Evolutionary conservation across 2,888 invertebrate species (phyloP).

Genomic region (Epirrita christyi): DNA sequence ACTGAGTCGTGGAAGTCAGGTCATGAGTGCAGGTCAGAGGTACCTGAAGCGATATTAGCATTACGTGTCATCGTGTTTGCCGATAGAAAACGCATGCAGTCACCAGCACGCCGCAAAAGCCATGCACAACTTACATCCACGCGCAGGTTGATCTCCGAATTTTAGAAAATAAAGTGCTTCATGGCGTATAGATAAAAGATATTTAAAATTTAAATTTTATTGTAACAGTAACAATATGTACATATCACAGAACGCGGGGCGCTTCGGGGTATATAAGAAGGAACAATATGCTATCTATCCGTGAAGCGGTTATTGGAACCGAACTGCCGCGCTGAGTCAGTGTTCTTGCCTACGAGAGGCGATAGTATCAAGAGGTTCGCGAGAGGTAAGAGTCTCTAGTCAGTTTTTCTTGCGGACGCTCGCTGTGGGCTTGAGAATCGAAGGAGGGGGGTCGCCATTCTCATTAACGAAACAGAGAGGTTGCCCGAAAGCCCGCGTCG

Average conservation of each 20-base stretch:
- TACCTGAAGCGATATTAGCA: conserved; percentile 36
- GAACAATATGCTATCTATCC: conserved; percentile 48
- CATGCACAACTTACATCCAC: conserved; percentile 81
- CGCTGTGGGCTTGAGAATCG: conserved; percentile 80
- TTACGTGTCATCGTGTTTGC: conserved; percentile 50
- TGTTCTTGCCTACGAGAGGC: conserved; percentile 63
- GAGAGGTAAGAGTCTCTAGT: conserved; percentile 53
- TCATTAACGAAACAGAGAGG: conserved; percentile 89
- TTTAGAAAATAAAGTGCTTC: conserved; percentile 61
- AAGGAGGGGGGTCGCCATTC: conserved; percentile 81
- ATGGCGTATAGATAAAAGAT: conserved; percentile 67
- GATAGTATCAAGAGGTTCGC: conserved; percentile 58
- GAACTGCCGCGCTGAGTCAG: conserved; percentile 64
- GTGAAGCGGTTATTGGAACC: conserved; percentile 67
- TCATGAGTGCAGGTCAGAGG: conserved; percentile 57
- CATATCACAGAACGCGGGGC: conserved; percentile 85
- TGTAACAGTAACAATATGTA: conserved; percentile 83
- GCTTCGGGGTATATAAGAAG: conserved; percentile 74
- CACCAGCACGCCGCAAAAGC: conserved; percentile 73
- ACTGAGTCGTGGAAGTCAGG: conserved; percentile 47
- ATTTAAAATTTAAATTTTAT: conserved; percentile 73
- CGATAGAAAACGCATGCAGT: conserved; percentile 74
- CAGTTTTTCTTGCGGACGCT: conserved; percentile 83
- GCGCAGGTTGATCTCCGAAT: conserved; percentile 54
- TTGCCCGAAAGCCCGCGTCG: conserved; percentile 91